Conservation (phyloP, 2,888 invertebrate species). For the Acrobasis consociella region DNA sequence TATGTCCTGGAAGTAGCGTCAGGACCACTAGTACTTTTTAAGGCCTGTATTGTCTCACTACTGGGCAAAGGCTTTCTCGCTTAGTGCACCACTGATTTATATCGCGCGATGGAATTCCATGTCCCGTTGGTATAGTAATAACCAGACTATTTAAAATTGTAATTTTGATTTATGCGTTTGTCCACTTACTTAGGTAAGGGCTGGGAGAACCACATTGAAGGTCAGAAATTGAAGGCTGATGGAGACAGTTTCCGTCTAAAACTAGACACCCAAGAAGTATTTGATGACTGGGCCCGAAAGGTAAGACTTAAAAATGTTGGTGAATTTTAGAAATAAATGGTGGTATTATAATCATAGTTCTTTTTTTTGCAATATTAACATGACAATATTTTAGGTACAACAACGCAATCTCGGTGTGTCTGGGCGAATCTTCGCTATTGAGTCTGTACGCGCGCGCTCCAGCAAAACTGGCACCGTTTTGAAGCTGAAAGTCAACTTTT, state of each 20-base stretch:
- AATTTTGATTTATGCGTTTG: neutral
- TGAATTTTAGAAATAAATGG: neutral
- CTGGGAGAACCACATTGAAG: conserved; percentile 99
- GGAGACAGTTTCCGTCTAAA: conserved; percentile 98
- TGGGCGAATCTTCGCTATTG: conserved; percentile 97
- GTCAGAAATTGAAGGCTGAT: conserved; percentile 97
- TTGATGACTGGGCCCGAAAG: conserved; percentile 98
- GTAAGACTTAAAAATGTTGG: conserved; percentile 54
- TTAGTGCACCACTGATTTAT: too few relatives aligned
- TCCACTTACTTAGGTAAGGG: conserved; percentile 88
- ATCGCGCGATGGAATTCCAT: too few relatives aligned
- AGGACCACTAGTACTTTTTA: too few relatives aligned
- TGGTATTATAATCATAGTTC: too few relatives aligned
- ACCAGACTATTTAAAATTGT: too few relatives aligned
- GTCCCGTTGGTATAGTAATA: too few relatives aligned
- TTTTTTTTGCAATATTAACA: too few relatives aligned
- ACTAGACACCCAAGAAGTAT: conserved; percentile 97
- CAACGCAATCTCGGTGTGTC: conserved; percentile 96
- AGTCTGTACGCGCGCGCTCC: conserved; percentile 89
- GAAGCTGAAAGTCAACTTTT: conserved; percentile 96
- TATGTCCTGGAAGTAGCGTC: too few relatives aligned
- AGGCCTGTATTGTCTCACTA: too few relatives aligned
- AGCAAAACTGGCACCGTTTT: conserved; percentile 92
- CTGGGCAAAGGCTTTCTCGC: too few relatives aligned
- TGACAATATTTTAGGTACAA: conserved; percentile 83